phyloP scores from a whole-genome alignment of 2,797 vertebrate genomes.

The Silurus aristotelis region DNA sequence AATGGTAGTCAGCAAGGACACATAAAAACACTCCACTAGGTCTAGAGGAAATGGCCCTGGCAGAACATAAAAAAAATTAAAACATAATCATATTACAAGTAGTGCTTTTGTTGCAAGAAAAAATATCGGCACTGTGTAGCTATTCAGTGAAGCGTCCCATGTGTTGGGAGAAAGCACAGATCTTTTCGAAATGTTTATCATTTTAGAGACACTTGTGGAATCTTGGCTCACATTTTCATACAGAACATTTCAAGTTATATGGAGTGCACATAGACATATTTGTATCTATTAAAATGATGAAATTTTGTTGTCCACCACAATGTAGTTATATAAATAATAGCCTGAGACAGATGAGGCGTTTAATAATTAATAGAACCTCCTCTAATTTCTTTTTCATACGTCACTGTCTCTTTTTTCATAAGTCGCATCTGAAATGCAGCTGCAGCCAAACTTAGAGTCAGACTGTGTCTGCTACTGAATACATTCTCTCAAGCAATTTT shows the following conservation, averaged over 20 bases:
- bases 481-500: slow-evolving; percentile 7
- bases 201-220: not conserved
- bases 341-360: slow-evolving; percentile 6
- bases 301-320: slow-evolving; percentile 10
- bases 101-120: not conserved
- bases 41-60: not conserved
- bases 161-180: not conserved
- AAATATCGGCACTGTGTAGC: not conserved
- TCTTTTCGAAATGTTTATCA: not conserved
- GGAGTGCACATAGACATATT: not conserved
- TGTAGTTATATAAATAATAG: not conserved
- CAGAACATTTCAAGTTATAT: not conserved
- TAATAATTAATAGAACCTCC: slow-evolving; percentile 23
- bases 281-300: not conserved
- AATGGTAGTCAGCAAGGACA: not conserved
- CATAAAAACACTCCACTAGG: not conserved
- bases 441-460: slow-evolving; percentile 34
- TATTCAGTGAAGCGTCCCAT: not conserved
- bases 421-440: slow-evolving; percentile 25
- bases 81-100: not conserved
- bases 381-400: slow-evolving; percentile 10
- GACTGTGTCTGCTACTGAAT: slow-evolving; percentile 32
- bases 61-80: not conserved
- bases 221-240: not conserved
- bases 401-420: slow-evolving; percentile 8